These are phyloP conservation scores for Carassius gibelio DNA, from an alignment of 2,113 vertebrate species.

Conservation along the genomic window DNA sequence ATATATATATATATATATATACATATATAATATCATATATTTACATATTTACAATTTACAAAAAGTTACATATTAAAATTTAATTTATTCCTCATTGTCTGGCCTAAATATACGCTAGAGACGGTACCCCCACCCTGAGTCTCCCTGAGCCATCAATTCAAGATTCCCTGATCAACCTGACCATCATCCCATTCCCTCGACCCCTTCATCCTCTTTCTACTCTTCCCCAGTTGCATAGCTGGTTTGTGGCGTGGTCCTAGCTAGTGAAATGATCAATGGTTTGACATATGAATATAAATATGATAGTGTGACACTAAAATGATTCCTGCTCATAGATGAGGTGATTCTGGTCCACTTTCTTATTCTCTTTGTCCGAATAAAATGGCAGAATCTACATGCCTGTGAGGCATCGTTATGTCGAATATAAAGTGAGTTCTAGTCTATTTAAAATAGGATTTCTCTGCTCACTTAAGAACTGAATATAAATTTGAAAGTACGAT, in stretches of 20 bases:
- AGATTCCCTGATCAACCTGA: no score
- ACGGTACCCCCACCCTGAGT: no score
- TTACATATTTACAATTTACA: no score
- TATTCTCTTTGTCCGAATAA: neutral
- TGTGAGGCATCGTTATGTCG: constrained; percentile 20
- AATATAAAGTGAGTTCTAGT: constrained; percentile 22
- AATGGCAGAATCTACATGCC: neutral
- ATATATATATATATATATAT: no score
- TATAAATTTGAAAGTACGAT: neutral
- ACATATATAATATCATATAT: no score
- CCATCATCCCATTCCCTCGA: no score
- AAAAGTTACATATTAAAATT: neutral
- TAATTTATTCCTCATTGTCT: neutral
- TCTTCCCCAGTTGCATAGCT: no score
- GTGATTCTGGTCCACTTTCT: constrained; percentile 3
- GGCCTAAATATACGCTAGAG: no score
- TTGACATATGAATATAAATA: neutral
- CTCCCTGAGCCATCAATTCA: no score
- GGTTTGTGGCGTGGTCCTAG: no score
- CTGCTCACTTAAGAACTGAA: neutral
- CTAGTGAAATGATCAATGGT: neutral
- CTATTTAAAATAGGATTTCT: constrained; percentile 4
- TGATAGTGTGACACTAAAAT: neutral
- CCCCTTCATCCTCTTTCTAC: no score
- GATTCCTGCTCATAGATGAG: neutral